Conservation (phyloP, 2,113 vertebrate species). For the Cettia cetti region DNA sequence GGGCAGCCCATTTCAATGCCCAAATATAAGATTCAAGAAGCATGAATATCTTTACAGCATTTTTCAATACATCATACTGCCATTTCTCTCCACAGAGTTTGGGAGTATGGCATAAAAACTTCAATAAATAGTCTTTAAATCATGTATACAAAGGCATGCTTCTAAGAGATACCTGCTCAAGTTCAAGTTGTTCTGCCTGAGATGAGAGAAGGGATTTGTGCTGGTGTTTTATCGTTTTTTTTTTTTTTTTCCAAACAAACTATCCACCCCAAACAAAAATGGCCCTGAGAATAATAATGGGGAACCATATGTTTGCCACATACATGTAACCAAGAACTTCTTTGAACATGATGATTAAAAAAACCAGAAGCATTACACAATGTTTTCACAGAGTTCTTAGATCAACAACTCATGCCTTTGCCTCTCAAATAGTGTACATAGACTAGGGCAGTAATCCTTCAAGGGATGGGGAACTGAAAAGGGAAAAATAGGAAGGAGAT, state of each 20-base stretch:
- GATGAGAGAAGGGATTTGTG: not conserved
- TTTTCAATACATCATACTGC: not conserved
- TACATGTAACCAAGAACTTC: not conserved
- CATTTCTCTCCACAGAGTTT: not conserved
- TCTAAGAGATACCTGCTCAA: not conserved
- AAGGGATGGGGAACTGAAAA: not conserved
- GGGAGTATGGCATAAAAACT: not conserved
- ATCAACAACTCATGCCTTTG: not conserved
- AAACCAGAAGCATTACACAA: fast-evolving
- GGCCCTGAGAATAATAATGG: not conserved
- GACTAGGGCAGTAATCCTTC: not conserved
- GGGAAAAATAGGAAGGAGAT: not conserved
- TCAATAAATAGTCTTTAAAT: not conserved
- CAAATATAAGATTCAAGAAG: not conserved
- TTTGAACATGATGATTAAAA: not conserved
- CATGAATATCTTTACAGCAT: not conserved
- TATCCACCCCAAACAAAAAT: not conserved
- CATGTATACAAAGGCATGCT: not conserved
- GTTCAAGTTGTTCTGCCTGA: not conserved
- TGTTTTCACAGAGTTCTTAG: not conserved
- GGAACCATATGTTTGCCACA: not conserved
- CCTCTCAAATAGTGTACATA: fast-evolving
- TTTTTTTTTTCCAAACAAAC: not conserved
- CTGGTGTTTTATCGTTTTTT: not conserved
- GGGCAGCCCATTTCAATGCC: not conserved